Evolutionary conservation across 2,797 vertebrate genomes (phyloP).

Genomic region (Somateria mollissima): DNA sequence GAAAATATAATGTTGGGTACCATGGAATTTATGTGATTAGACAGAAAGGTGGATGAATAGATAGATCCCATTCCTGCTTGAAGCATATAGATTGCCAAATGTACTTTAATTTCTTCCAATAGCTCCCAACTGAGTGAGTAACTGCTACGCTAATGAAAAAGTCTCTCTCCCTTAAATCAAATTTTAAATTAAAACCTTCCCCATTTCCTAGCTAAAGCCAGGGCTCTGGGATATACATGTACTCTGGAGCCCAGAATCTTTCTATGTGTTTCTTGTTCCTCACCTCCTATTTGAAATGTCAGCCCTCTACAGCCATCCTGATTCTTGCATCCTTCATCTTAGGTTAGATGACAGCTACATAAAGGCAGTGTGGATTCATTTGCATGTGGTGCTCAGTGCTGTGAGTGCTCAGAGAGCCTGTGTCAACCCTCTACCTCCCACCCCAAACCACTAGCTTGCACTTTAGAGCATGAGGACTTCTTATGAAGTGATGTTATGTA

Average conservation of each 20-base stretch:
- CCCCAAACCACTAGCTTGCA: background rate
- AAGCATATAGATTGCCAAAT: constrained; percentile 76
- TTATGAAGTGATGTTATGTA: fast-evolving
- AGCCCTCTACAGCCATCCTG: background rate
- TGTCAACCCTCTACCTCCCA: background rate
- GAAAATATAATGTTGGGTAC: constrained; percentile 31
- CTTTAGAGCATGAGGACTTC: background rate
- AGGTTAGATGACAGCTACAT: fast-evolving
- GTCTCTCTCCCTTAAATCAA: constrained; percentile 73
- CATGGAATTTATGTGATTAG: constrained; percentile 63
- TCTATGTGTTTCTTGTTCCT: constrained; percentile 45
- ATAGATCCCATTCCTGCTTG: constrained; percentile 66
- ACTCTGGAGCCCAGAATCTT: constrained; percentile 7
- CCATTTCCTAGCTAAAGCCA: constrained; percentile 71
- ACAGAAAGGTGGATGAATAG: constrained; percentile 71
- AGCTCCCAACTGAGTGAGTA: constrained; percentile 76
- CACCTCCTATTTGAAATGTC: constrained; percentile 8
- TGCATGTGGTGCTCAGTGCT: fast-evolving
- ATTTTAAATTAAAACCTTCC: constrained; percentile 78
- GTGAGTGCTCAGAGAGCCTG: background rate
- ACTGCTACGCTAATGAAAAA: constrained; percentile 73
- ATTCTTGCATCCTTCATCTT: background rate
- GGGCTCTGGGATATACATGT: constrained; percentile 38
- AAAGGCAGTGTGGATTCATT: background rate
- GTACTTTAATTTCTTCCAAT: constrained; percentile 77